Evolutionary conservation across 2,797 vertebrate species (phyloP).

Genomic region (Micromesistius poutassou): DNA sequence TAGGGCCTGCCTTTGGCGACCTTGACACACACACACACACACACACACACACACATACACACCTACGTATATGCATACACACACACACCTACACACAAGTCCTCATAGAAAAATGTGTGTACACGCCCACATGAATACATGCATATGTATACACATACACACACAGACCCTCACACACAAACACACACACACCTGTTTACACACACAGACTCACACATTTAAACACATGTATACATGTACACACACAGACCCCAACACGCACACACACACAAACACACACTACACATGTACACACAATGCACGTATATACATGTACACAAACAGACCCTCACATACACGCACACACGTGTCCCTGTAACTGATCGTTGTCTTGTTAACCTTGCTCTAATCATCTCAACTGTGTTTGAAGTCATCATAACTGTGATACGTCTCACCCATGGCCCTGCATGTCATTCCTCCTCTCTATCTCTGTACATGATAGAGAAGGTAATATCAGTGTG

Average conservation of each 20-base stretch:
- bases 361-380: neutral
- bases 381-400: neutral
- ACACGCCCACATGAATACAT: no score
- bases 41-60: no score
- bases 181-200: neutral
- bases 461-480: neutral
- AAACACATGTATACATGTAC: neutral
- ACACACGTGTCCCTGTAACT: neutral
- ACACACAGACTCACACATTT: neutral
- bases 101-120: no score
- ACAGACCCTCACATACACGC: neutral
- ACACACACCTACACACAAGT: no score
- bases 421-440: neutral
- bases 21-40: neutral
- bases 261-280: neutral
- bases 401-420: neutral
- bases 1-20: neutral
- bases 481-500: neutral
- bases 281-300: neutral
- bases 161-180: neutral
- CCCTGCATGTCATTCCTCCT: neutral
- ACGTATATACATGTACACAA: neutral
- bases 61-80: no score
- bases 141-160: neutral
- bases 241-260: neutral